phyloP scores from a whole-genome alignment of 2,113 vertebrate species.

The Peucedramus taeniatus region DNA sequence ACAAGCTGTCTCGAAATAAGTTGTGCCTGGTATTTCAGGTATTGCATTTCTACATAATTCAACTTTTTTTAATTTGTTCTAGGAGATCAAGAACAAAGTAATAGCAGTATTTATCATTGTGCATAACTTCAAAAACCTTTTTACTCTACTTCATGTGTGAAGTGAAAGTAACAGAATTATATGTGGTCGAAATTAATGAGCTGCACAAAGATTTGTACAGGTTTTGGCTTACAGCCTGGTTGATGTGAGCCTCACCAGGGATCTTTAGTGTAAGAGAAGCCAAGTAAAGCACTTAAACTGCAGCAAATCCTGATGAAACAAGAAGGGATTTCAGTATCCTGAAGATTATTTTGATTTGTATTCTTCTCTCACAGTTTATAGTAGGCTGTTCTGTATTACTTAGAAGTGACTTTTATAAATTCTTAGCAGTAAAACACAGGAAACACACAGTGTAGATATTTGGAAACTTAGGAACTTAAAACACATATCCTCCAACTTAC shows the following conservation, averaged over 20 bases:
- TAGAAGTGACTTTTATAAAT: not conserved
- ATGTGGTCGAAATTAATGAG: not conserved
- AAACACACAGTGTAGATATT: not conserved
- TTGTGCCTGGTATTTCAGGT: conserved; percentile 90
- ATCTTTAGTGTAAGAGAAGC: not conserved
- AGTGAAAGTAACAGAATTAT: not conserved
- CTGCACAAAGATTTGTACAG: not conserved
- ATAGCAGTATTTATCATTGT: not conserved
- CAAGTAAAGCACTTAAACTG: not conserved
- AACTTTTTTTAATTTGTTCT: not conserved
- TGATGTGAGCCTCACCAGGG: not conserved
- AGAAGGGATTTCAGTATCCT: not conserved
- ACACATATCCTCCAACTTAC: not conserved
- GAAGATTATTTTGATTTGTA: not conserved
- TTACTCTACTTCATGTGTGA: not conserved
- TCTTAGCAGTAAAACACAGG: not conserved
- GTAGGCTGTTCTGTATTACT: not conserved
- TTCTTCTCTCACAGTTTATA: not conserved
- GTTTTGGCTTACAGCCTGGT: not conserved
- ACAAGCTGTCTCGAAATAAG: conserved; percentile 85
- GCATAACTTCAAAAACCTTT: not conserved
- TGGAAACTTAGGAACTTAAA: not conserved
- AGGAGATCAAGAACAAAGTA: not conserved
- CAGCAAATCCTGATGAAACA: not conserved
- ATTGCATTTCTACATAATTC: not conserved